A percentile compares a stretch with the other conserved stretches of the same genome.
These are phyloP conservation scores for Raja brachyura DNA, from an alignment of 2,113 vertebrate species.

Conservation along the genomic window DNA sequence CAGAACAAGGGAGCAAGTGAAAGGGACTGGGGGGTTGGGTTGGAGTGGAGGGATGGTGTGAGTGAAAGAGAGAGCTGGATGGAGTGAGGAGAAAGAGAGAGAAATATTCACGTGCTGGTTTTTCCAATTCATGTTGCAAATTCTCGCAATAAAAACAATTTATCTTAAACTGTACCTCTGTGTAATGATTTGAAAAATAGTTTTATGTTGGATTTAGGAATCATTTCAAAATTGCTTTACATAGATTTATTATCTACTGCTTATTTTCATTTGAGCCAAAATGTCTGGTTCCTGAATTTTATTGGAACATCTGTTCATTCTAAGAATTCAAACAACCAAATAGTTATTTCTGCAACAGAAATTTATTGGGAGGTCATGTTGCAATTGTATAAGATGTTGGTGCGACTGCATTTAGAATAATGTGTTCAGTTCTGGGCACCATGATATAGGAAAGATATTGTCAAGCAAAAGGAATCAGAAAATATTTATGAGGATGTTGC, in stretches of 20 bases:
- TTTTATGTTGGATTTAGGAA: background rate
- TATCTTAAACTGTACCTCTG: background rate
- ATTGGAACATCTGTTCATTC: background rate
- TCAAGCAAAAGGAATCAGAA: too few relatives aligned
- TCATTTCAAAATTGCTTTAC: background rate
- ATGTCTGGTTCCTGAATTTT: background rate
- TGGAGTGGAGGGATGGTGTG: too few relatives aligned
- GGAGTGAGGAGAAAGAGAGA: background rate
- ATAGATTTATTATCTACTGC: background rate
- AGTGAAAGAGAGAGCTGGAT: too few relatives aligned
- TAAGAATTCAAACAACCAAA: background rate
- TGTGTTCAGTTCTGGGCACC: too few relatives aligned
- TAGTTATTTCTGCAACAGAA: background rate
- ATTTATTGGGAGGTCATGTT: too few relatives aligned
- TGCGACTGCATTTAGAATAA: too few relatives aligned
- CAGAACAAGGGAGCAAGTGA: too few relatives aligned
- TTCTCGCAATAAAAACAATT: background rate
- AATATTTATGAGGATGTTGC: too few relatives aligned
- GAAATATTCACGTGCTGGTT: background rate
- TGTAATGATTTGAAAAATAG: background rate
- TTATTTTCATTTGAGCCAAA: background rate
- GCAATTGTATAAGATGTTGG: too few relatives aligned
- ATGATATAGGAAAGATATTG: too few relatives aligned
- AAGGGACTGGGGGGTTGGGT: too few relatives aligned
- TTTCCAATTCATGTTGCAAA: background rate